Base-by-base conservation (phyloP, 1,140 invertebrate species). In the Papilio xuthus region DNA sequence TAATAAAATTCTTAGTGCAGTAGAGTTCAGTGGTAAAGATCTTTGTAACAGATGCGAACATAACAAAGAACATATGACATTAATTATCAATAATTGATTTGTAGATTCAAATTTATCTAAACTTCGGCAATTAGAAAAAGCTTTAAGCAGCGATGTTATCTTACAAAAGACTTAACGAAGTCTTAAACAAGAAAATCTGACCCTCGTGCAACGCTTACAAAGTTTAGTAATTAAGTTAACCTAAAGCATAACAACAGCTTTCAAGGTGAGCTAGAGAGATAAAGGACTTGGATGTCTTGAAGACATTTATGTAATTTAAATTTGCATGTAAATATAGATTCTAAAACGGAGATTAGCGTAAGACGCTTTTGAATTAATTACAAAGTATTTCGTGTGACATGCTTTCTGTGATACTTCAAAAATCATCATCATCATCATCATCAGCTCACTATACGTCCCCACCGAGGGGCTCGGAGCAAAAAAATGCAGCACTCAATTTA, bases 131-230 rank as follows among this genome's bases (percentile, higher is more conserved):
- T 60, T 26, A 60, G 23, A 23, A 60, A 60, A 60, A 67, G 32
- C 60, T 67, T 28, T 67, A 15, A 67, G 60, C 60, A 32, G 13
- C 60, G 60, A 67, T 15, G 60, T 67, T 67, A 20, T 67, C 60
- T 67, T 67, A 15, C 20, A 56, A 13, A 6, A 23, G 26, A 71
- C 32, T 42, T 71, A 42, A 71, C 37, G 18, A 42, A 73, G 71
- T 73, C 41, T 73, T 73, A 73, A 73, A 47, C 71, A 44, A 23
- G 37, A 73, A 71, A 71, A 73, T 73, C 37, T 47, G 71, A 73
- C 71, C 41, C 71, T 12, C 41, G 41, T 50, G 37, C 71, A 73
- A n/a, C 42, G 69, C 42, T 73, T 4, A 15, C 69, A 42, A 73
- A 73, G 41, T 73, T 73, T 73, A 20, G 20, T 42, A 73, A 73